Evolutionary conservation across 2,888 invertebrate species (phyloP), one percentile per base, ranked within the genome.

Genomic region (Acanthosepion pharaonis): DNA sequence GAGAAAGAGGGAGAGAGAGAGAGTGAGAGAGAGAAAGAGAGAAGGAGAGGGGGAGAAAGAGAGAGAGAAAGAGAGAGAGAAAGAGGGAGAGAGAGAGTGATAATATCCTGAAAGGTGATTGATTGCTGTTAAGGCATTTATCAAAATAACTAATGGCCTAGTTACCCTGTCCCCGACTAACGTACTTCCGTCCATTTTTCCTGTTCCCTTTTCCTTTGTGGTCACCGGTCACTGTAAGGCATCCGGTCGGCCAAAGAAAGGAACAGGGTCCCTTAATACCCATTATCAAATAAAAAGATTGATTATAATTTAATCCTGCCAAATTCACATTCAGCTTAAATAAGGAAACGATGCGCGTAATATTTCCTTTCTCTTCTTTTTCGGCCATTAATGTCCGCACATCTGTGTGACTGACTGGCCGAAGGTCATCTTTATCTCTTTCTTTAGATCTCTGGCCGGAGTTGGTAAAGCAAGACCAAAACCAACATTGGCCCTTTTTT

Each of bases 131-230:
- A n/a, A n/a, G 78, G 33, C n/a, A 78, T 78, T 78, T 78, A 78
- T 78, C 78, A 78, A 78, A 78, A 78, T 78, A 78, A 78, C 78
- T 78, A 78, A 78, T 78, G n/a, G 59, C 20, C 78, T n/a, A n/a
- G 78, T 15, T n/a, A 6, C 78, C 78, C n/a, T 5, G n/a, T 11
- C 11, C 78, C 18, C 78, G 1, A 8, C 78, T 15, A 78, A n/a
- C n/a, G n/a, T 5, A 11, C 15, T 9, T 78, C n/a, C n/a, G 78
- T 78, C 78, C 9, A 33, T 78, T n/a, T 78, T 6, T 1, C 25
- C 64, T 28, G 0, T 25, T 25, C n/a, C n/a, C n/a, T 78, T 33
- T 78, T 78, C 15, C 9, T 11, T 15, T 78, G 78, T n/a, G 78
- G n/a, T n/a, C 78, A 78, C 78, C 15, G 78, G 8, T 78, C n/a